Evolutionary conservation across 2,888 invertebrate genomes (phyloP), one percentile per base, ranked within the genome.

Genomic region (Lypha dubia): DNA sequence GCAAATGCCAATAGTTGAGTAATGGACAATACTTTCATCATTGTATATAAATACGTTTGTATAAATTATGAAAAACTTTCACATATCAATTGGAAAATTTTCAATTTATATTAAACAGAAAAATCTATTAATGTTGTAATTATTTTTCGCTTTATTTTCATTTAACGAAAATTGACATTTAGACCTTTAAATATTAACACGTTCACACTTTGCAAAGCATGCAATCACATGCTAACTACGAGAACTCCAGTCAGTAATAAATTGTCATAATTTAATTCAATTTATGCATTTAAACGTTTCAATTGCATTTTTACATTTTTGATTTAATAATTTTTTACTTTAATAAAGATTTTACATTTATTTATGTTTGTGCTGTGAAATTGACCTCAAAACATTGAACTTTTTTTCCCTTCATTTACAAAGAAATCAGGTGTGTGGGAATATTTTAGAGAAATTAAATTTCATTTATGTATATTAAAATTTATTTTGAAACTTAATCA

Each of bases 311-410:
- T 74, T 51, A n/a, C 49, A 32, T 35, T 63, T 53, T 63, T 46
- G 9, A 49, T 67, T 38, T 60, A 44, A 32, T 63, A 35, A 35
- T 56, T 56, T 65, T 17, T 20, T 2, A 0, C 22, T 65, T n/a
- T 35, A 24, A 49, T 41, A 56, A 28, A n/a, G n/a, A n/a, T n/a
- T 46, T 53, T 65, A 35, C 13, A 53, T 53, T 65, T 8, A 53
- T 53, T 65, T 28, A 75, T 65, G 56, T 46, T 46, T 63, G 17
- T 15, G 22, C 13, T 9, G 38, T 73, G 28, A 51, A 73, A 77
- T 67, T 83, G 77, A 83, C 82, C 82, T 24, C 28, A 71, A 56
- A 76, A 58, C 75, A 76, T 65, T 76, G 76, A 76, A 70, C 75
- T 76, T 46, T 22, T 41, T 38, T 11, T 46, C 17, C 20, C 1